These are phyloP conservation scores for Tachyglossus aculeatus DNA, from an alignment of 2,797 vertebrate genomes.

Conservation along the genomic window DNA sequence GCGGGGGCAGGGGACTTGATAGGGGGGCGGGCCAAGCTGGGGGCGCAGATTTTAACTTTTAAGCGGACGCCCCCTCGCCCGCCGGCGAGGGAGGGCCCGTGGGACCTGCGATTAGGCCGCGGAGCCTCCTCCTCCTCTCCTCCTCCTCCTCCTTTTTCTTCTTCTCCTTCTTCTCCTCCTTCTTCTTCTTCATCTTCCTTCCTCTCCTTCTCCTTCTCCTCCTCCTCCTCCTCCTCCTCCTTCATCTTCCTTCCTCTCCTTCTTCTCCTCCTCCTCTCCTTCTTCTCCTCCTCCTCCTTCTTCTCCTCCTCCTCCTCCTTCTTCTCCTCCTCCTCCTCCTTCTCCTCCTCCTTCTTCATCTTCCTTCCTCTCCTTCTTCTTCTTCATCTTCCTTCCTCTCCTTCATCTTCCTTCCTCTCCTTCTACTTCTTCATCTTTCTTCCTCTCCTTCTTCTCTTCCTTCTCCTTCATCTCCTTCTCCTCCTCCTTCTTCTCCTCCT, in stretches of 20 bases:
- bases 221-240: not conserved
- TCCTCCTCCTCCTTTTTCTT: no score
- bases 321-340: not conserved
- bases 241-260: no score
- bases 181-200: not conserved
- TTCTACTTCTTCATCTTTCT: no score
- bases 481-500: no score
- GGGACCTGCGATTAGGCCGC: no score
- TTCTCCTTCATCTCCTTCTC: no score
- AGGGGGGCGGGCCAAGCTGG: not conserved
- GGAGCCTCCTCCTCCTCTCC: no score
- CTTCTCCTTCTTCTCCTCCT: not conserved
- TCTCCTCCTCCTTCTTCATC: not conserved
- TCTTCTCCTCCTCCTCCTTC: no score
- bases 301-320: not conserved
- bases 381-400: not conserved
- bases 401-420: not conserved
- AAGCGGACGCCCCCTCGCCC: not conserved
- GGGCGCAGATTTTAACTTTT: not conserved
- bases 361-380: not conserved
- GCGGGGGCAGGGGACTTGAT: not conserved
- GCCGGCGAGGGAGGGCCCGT: not conserved
- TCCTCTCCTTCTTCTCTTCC: no score
- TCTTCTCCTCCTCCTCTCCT: not conserved
- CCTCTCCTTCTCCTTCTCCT: not conserved